Percentiles rank a stretch among this genome's conserved stretches.
These are phyloP conservation scores for Coecobrya sp. DNA, from an alignment of 2,888 invertebrate species.

Conservation along the genomic window DNA sequence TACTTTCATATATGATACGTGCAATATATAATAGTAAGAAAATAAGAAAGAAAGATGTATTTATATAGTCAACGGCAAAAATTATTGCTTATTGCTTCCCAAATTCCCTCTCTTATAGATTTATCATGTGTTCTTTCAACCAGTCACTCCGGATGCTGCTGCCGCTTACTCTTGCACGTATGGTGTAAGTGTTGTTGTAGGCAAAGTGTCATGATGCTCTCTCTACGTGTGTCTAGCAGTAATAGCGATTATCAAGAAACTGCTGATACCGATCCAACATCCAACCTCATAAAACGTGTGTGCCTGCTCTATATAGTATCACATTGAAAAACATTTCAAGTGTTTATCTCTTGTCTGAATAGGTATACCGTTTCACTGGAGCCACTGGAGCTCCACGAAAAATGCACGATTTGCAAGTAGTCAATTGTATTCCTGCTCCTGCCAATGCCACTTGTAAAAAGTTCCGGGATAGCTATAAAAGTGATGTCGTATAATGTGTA, in stretches of 20 bases:
- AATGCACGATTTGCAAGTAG: slow-evolving; percentile 17
- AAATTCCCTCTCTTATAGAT: slow-evolving; percentile 61
- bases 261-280: slow-evolving; percentile 55
- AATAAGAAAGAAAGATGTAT: neutral
- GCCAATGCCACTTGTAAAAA: neutral
- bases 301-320: neutral
- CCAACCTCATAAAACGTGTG: slow-evolving; percentile 53
- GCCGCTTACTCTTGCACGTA: neutral
- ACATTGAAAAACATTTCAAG: slow-evolving; percentile 28
- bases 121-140: slow-evolving; percentile 58
- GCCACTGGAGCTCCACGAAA: neutral
- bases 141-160: slow-evolving; percentile 14
- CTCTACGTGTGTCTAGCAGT: slow-evolving; percentile 8
- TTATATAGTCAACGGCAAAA: slow-evolving; percentile 17
- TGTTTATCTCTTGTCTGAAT: neutral
- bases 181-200: slow-evolving; percentile 27
- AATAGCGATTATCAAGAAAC: slow-evolving; percentile 52
- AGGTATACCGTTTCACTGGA: neutral
- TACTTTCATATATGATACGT: neutral
- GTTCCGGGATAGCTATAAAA: neutral
- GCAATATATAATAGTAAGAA: neutral
- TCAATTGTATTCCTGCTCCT: neutral
- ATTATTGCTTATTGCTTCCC: slow-evolving; percentile 73
- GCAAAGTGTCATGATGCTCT: slow-evolving; percentile 1
- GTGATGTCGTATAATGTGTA: neutral